Conservation (phyloP, 2,113 vertebrate species). For the Tragelaphus strepsiceros region DNA sequence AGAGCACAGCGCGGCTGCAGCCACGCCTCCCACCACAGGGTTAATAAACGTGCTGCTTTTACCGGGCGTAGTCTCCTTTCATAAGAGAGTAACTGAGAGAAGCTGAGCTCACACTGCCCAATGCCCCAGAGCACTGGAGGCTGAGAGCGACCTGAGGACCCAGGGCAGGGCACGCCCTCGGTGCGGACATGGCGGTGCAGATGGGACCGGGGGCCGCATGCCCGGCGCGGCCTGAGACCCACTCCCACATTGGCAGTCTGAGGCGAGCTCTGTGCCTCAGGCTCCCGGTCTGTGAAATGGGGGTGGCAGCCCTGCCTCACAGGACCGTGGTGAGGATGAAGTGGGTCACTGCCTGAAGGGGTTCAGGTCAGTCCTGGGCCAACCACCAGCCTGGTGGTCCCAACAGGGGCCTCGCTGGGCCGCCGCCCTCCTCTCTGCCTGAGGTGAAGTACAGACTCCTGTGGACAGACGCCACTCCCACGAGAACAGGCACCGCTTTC, state of each 20-base stretch:
- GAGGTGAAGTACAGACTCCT: not conserved
- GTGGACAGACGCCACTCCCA: not conserved
- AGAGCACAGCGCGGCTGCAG: not conserved
- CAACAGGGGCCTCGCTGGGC: not conserved
- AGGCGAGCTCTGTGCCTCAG: not conserved
- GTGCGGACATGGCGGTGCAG: not conserved
- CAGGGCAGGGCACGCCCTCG: not conserved
- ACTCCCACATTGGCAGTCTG: not conserved
- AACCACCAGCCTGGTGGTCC: not conserved
- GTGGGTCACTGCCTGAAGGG: not conserved
- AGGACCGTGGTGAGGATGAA: not conserved
- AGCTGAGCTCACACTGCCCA: not conserved
- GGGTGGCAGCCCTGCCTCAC: not conserved
- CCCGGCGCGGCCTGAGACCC: not conserved
- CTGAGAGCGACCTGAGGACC: not conserved
- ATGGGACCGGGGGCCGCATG: rapidly evolving
- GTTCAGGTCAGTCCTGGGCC: not conserved
- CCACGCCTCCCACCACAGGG: not conserved
- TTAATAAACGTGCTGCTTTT: conserved; percentile 44
- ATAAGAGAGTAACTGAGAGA: not conserved
- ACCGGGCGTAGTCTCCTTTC: not conserved
- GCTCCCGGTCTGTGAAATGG: not conserved
- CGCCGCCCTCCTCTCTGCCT: not conserved
- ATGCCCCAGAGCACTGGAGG: not conserved
- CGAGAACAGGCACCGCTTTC: not conserved